Percentiles rank a stretch among this genome's conserved stretches.
Evolutionary conservation across 2,888 invertebrate genomes (phyloP).

Genomic region (Xestia sexstrigata): DNA sequence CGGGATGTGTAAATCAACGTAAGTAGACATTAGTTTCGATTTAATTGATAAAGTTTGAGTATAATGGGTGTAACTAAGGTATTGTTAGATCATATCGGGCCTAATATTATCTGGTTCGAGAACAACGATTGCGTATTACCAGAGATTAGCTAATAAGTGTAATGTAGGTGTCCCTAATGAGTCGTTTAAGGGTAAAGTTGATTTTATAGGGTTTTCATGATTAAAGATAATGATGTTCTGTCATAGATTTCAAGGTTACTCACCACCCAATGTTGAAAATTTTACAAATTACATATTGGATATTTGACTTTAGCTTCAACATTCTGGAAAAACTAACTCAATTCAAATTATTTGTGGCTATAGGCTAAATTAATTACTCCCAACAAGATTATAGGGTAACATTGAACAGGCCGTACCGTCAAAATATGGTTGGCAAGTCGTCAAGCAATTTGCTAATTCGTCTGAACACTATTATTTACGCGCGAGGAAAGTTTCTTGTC

Average conservation of each 20-base stretch:
- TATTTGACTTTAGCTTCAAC: not conserved
- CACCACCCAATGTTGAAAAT: no score
- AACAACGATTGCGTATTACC: conserved; percentile 45
- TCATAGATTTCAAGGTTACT: not conserved
- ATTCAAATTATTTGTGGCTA: not conserved
- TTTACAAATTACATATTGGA: no score
- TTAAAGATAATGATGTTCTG: not conserved
- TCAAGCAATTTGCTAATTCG: conserved; percentile 71
- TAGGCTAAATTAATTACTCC: conserved; percentile 27
- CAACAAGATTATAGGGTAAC: conserved; percentile 34
- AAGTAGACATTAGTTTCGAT: conserved; percentile 50
- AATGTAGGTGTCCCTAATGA: conserved; percentile 23
- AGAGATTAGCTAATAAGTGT: conserved; percentile 34
- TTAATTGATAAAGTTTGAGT: conserved; percentile 59
- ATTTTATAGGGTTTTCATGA: not conserved
- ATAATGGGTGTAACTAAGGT: conserved; percentile 44
- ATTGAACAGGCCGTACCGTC: conserved; percentile 39
- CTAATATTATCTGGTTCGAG: conserved; percentile 34
- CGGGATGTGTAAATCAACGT: conserved; percentile 50
- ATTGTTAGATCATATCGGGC: conserved; percentile 45
- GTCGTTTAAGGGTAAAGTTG: conserved; percentile 28
- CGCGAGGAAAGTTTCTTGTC: conserved; percentile 76
- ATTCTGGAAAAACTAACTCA: conserved; percentile 1
- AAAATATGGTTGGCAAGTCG: conserved; percentile 50
- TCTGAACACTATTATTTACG: conserved; percentile 76